Evolutionary conservation across 2,888 invertebrate species (phyloP).

Genomic region (Aphodius granarius): DNA sequence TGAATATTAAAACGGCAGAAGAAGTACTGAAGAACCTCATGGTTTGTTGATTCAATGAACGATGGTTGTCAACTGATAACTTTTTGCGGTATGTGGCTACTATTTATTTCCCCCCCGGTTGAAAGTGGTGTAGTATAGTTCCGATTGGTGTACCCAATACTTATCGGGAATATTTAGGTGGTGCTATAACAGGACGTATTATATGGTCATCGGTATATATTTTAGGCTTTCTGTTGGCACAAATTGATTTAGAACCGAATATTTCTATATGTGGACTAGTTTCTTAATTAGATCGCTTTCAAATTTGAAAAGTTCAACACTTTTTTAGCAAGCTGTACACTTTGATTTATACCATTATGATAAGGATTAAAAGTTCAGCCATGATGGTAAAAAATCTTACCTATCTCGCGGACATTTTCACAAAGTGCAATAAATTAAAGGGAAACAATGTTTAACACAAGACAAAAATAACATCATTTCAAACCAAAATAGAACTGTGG

Average conservation of each 20-base stretch:
- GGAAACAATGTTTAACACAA: too few relatives aligned
- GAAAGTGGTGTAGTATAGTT: constrained; percentile 26
- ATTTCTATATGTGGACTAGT: constrained; percentile 7
- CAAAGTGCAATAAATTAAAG: too few relatives aligned
- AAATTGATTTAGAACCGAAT: constrained; percentile 15
- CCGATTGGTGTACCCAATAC: not conserved
- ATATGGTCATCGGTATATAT: constrained; percentile 20
- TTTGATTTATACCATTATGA: not conserved
- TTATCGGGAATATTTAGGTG: constrained; percentile 22
- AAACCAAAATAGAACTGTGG: too few relatives aligned
- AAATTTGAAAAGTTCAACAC: too few relatives aligned
- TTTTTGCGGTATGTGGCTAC: constrained; percentile 10
- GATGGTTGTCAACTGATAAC: constrained; percentile 28
- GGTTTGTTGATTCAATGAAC: constrained; percentile 28
- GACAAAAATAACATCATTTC: too few relatives aligned
- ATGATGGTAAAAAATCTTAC: too few relatives aligned
- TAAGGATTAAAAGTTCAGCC: too few relatives aligned
- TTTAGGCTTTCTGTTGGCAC: constrained; percentile 4
- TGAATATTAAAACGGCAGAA: constrained; percentile 51
- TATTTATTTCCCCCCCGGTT: constrained; percentile 25
- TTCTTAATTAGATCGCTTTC: not conserved
- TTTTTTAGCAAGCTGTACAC: too few relatives aligned
- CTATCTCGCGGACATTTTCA: too few relatives aligned
- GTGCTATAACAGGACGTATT: constrained; percentile 17
- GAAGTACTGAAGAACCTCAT: constrained; percentile 40